phyloP scores from a whole-genome alignment of 2,797 vertebrate genomes.

The Gymnopithys bicolor region DNA sequence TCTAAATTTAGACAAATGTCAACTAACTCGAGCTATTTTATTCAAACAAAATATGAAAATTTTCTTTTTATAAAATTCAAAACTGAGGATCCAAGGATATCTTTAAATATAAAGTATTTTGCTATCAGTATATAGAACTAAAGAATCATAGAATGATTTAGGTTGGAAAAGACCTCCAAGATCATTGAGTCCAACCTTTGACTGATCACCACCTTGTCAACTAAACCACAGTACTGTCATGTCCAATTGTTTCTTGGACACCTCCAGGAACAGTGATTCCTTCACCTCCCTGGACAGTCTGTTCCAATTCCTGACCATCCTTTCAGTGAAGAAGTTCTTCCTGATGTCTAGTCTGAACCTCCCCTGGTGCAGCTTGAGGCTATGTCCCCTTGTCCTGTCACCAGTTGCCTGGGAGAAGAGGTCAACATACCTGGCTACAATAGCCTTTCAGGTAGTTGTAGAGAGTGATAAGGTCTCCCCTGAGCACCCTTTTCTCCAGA shows the following conservation, averaged over 20 bases:
- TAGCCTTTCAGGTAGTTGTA: background rate
- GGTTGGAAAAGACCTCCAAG: background rate
- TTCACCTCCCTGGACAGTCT: background rate
- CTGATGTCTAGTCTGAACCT: background rate
- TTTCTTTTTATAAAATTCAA: background rate
- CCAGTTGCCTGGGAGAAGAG: background rate
- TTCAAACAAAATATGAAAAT: background rate
- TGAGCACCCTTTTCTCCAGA: background rate
- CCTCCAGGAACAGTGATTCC: background rate
- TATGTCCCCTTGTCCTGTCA: accelerated
- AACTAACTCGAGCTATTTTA: background rate
- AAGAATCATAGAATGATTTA: background rate
- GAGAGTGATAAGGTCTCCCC: background rate
- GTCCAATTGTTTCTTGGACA: background rate
- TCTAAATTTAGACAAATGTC: background rate
- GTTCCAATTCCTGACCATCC: background rate
- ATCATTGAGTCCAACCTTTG: accelerated
- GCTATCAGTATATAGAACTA: background rate
- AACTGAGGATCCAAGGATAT: background rate
- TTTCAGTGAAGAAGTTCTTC: background rate
- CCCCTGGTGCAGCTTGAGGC: too few species aligned
- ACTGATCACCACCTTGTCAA: background rate
- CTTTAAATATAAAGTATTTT: background rate
- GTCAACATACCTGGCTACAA: accelerated
- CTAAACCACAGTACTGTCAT: background rate